Percentiles rank a stretch among this genome's conserved stretches.
phyloP scores from a whole-genome alignment of 2,113 vertebrate genomes.

The Phaethornis superciliosus region DNA sequence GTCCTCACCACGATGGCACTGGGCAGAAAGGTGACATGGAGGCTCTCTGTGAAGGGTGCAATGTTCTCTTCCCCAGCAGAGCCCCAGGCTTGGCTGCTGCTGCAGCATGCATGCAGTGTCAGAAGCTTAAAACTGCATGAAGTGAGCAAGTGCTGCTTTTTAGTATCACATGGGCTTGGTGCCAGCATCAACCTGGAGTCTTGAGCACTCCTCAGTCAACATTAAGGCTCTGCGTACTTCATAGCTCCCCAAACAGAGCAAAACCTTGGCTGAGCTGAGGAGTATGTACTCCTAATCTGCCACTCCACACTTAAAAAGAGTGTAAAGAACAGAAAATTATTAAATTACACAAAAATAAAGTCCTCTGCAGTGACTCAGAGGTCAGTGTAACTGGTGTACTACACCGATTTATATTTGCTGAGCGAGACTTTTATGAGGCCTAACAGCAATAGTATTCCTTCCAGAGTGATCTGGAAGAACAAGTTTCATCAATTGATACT shows the following conservation, averaged over 20 bases:
- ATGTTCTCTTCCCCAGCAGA: neutral
- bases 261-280: neutral
- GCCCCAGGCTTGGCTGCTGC: neutral
- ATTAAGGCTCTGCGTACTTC: neutral
- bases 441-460: neutral
- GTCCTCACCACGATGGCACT: fast-evolving
- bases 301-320: neutral
- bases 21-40: neutral
- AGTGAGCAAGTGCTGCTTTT: fast-evolving
- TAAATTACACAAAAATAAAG: neutral
- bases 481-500: neutral
- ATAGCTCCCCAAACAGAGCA: neutral
- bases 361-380: neutral
- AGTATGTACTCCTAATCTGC: neutral
- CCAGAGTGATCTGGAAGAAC: neutral
- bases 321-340: neutral
- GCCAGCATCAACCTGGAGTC: neutral
- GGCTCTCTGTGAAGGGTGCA: neutral
- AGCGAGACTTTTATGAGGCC: neutral
- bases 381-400: neutral
- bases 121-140: neutral
- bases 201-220: neutral
- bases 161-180: neutral
- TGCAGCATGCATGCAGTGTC: fast-evolving
- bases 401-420: neutral